A percentile compares a stretch with the other conserved stretches of the same genome.
Evolutionary conservation across 2,113 vertebrate genomes (phyloP).

Genomic region (Megaleporinus macrocephalus): DNA sequence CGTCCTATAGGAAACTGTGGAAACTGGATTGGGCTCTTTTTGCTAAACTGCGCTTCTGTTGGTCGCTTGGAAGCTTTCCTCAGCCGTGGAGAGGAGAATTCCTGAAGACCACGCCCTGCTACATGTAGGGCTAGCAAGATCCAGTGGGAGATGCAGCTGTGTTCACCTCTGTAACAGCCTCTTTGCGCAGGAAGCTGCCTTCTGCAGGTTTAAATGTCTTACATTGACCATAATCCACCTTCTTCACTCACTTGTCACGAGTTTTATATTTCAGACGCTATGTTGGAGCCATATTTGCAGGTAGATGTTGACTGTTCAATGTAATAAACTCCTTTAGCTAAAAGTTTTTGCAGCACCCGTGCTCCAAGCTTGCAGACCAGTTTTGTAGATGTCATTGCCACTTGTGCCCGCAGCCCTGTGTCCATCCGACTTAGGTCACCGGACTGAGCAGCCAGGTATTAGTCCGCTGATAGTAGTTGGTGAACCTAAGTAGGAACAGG

Average conservation of each 20-base stretch:
- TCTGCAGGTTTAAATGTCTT: neutral
- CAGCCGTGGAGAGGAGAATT: neutral
- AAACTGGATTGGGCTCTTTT: neutral
- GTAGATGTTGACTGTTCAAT: neutral
- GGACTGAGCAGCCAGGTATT: conserved; percentile 7
- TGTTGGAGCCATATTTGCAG: neutral
- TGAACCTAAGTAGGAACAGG: conserved; percentile 4
- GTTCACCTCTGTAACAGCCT: conserved; percentile 16
- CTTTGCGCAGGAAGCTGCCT: neutral
- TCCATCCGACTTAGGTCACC: conserved; percentile 4
- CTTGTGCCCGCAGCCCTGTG: neutral
- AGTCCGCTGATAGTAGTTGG: neutral
- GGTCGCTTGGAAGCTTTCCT: neutral
- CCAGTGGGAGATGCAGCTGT: neutral
- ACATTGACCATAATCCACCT: neutral
- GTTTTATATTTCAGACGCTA: neutral
- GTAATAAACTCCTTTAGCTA: neutral
- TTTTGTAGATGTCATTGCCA: neutral
- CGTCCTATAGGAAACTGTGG: neutral
- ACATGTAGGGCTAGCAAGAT: neutral
- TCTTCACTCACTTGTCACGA: neutral
- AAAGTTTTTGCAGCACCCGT: neutral
- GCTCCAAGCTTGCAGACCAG: neutral
- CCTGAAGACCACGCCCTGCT: conserved; percentile 23
- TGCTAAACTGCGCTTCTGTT: neutral